A percentile compares a stretch with the other conserved stretches of the same genome.
Evolutionary conservation across 2,888 invertebrate species (phyloP).

Genomic region (Lottia scabra): DNA sequence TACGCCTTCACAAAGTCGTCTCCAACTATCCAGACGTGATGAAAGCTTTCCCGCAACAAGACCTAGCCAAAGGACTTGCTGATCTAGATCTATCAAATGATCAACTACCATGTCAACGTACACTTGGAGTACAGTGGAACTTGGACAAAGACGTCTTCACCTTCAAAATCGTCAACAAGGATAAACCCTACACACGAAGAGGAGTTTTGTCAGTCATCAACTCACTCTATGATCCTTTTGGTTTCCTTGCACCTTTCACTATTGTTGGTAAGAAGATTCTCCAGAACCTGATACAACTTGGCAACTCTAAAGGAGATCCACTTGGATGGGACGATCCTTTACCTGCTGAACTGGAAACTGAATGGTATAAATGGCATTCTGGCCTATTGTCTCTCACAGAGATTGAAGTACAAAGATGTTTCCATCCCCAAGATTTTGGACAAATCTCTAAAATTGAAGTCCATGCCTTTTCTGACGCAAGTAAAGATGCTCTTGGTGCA

Average conservation of each 20-base stretch:
- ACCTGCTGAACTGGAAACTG: not conserved
- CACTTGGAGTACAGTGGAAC: not conserved
- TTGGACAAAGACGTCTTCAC: not conserved
- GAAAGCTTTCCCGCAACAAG: not conserved
- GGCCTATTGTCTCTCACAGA: not conserved
- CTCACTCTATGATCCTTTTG: conserved; percentile 6
- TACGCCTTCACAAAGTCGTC: not conserved
- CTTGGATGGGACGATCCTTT: not conserved
- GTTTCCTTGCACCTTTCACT: conserved; percentile 5
- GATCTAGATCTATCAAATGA: not conserved
- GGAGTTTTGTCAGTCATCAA: conserved; percentile 8
- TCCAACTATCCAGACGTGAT: not conserved
- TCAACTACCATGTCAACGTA: conserved; percentile 2
- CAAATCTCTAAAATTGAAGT: not conserved
- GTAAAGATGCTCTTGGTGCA: not conserved
- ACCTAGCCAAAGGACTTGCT: not conserved
- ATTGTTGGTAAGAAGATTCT: not conserved
- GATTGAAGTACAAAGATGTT: not conserved
- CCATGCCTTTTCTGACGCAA: not conserved
- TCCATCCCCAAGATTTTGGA: not conserved
- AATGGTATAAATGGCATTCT: not conserved
- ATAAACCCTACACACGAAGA: conserved; percentile 5
- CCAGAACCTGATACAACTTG: not conserved
- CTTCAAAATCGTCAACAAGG: not conserved
- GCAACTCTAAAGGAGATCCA: not conserved